These are phyloP conservation scores for Sylvietta virens DNA, from an alignment of 2,113 vertebrate species.

Conservation along the genomic window DNA sequence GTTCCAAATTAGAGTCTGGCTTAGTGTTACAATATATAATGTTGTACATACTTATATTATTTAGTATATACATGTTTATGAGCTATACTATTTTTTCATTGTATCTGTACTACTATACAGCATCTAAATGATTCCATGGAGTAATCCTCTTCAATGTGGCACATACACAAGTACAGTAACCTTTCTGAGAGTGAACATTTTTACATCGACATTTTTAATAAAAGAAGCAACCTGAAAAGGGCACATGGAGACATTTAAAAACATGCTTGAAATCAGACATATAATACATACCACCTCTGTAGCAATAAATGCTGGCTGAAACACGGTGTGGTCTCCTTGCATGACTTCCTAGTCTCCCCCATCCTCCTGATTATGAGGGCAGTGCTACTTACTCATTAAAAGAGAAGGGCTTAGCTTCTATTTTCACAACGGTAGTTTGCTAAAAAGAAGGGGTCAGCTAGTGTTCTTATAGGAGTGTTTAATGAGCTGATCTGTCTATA, in stretches of 20 bases:
- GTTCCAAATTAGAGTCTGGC: neutral
- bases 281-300: neutral
- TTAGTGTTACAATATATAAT: neutral
- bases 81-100: neutral
- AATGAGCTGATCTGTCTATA: conserved; percentile 68
- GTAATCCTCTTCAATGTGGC: neutral
- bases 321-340: neutral
- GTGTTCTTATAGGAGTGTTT: conserved; percentile 45
- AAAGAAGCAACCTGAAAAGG: neutral
- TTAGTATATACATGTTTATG: neutral
- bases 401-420: conserved; percentile 41
- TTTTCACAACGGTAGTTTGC: conserved; percentile 43
- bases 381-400: conserved; percentile 13
- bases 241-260: neutral
- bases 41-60: neutral
- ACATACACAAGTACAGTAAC: neutral
- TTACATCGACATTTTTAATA: neutral
- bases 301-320: neutral
- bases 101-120: neutral
- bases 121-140: neutral
- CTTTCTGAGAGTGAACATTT: neutral
- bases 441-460: conserved; percentile 52
- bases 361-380: neutral
- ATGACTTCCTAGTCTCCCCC: neutral
- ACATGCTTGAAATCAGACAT: conserved; percentile 17